Base-by-base conservation (phyloP, 2,797 vertebrate genomes). In the Anas georgica region DNA sequence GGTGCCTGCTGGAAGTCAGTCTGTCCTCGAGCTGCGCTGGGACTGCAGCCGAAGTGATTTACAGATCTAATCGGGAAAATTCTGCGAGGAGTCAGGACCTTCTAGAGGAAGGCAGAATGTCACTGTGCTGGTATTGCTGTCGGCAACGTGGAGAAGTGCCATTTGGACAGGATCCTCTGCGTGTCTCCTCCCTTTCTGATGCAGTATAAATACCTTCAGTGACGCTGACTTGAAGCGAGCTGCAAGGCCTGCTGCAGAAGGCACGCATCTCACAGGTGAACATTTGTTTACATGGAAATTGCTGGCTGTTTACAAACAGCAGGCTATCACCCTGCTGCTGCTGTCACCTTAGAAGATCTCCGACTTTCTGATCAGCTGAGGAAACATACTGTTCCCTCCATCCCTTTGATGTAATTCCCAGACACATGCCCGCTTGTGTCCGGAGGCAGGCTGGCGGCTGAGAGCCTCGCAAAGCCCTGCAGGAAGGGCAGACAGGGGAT, bases 401-500 rank as follows among this genome's bases (percentile, higher is more conserved):
- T 16, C 45, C 83, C 43, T 73, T 28, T 63, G 74, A 1, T 85
- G 56, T 3, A 0, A 20, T 50, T 20, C 3, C 33, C 43, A n/a
- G 25, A 18, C 46, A 7, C 26, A 0, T 10, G 10, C 67, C 43
- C 55, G 0, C 59, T n/a, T 23, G 23, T 23, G 46, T 9, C 14
- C 31, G 15, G 0, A 3, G 4, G 41, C 70, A 31, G 66, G 4
- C 31, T n/a, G 0, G 31, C 5, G 59, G 26, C 25, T 75, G 45
- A 29, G 17, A 68, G 66, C 75, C 8, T 7, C 39, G n/a, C 1
- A 8, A 8, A 15, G 41, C 39, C 62, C 83, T 86, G 20, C 39
- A 31, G 80, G 73, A 55, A 50, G 48, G 33, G 2, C 20, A 17
- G 43, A 20, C 7, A 0, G 0, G 66, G 0, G 66, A 12, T 62